Evolutionary conservation across 2,888 invertebrate species (phyloP), one percentile per base, ranked within the genome.

Genomic region (Xestia ashworthii): DNA sequence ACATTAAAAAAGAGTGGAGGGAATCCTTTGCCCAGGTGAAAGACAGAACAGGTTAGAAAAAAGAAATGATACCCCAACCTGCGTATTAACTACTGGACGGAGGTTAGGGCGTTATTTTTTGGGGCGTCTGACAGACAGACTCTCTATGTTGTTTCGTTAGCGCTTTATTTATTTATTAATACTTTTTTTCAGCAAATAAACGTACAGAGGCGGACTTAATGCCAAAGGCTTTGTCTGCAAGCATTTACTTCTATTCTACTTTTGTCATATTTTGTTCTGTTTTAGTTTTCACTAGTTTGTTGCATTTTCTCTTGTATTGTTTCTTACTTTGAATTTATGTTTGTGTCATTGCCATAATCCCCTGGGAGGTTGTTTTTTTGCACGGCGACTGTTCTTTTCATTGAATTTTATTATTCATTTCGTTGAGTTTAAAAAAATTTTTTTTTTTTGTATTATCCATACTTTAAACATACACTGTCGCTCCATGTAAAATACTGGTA

Each of bases 261-360:
- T 44, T 0, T 16, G 58, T 3, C 3, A 50, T 81, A 60, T 32
- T 46, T 66, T 81, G 14, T 58, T 78, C 4, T 50, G n/a, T 58
- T 74, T 81, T 38, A 62, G 44, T 60, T 75, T 81, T 46, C 38
- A 16, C 22, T 67, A 25, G 12, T 50, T 9, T 22, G 46, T 58
- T 25, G 38, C 16, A 46, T 44, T 81, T 66, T 12, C 32, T 53
- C 25, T 41, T 53, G 19, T 46, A 46, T 22, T 74, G 19, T 74
- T 60, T 66, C 38, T 60, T 50, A 44, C 2, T 65, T 32, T 8
- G 12, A n/a, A 50, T 41, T 60, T 25, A 9, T 32, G 19, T n/a
- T 19, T 46, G 11, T 55, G 48, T 72, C 11, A 22, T 44, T 50
- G 50, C 12, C 32, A 44, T 9, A 44, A 12, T 44, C 0, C 5